Conservation (phyloP, 2,797 vertebrate species). For the Lacerta bilineata region DNA sequence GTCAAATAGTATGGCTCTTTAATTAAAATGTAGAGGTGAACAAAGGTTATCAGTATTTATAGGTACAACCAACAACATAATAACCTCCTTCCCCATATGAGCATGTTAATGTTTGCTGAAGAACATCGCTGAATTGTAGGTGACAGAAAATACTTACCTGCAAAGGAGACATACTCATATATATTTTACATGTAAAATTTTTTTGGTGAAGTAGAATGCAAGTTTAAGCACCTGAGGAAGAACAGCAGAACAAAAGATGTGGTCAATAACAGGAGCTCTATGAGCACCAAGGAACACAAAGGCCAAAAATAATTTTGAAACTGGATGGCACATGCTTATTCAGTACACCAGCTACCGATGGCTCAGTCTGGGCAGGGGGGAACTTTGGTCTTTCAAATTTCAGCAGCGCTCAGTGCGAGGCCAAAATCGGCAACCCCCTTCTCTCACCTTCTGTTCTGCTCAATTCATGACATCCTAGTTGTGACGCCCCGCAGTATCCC, state of each 20-base stretch:
- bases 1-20: background rate
- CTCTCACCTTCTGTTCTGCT: too few relatives aligned
- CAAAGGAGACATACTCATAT: background rate
- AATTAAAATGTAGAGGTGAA: constrained; percentile 30
- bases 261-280: background rate
- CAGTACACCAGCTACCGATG: too few relatives aligned
- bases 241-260: background rate
- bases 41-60: constrained; percentile 25
- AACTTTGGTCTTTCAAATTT: too few relatives aligned
- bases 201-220: background rate
- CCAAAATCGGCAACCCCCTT: too few relatives aligned
- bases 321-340: too few relatives aligned
- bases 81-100: background rate
- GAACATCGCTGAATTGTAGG: background rate
- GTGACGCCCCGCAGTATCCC: too few relatives aligned
- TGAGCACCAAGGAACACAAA: too few relatives aligned
- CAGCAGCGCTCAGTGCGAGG: too few relatives aligned
- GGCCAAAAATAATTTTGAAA: too few relatives aligned
- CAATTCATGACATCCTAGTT: too few relatives aligned
- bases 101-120: background rate
- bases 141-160: background rate
- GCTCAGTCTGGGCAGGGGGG: too few relatives aligned
- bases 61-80: background rate
- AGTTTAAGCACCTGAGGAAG: background rate
- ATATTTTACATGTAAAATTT: background rate